These are phyloP conservation scores for Andricus curvator DNA, from an alignment of 2,888 invertebrate genomes.

Conservation along the genomic window DNA sequence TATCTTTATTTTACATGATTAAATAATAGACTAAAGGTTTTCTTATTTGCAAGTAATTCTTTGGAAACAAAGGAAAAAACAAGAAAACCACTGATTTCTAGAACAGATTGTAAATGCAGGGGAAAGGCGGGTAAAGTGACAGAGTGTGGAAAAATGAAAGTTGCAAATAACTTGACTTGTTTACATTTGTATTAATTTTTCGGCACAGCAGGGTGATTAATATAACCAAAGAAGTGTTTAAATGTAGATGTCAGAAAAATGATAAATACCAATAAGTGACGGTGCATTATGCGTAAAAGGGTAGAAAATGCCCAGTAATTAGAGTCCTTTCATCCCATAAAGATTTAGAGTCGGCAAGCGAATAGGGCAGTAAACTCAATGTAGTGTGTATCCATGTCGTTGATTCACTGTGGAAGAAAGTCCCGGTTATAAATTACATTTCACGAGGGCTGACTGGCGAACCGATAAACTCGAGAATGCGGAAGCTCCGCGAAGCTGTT, in stretches of 20 bases:
- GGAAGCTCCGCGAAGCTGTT: conserved; percentile 58
- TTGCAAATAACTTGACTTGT: no score
- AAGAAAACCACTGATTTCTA: no score
- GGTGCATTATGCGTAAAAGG: conserved; percentile 9
- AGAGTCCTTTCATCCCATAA: conserved; percentile 25
- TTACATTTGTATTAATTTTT: no score
- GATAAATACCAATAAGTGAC: not conserved
- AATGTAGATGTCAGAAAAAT: conserved; percentile 2
- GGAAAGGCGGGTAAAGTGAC: no score
- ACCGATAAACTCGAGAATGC: conserved; percentile 63
- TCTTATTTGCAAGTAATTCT: no score
- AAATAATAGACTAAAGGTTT: no score
- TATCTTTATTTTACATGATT: no score
- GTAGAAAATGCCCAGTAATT: conserved; percentile 22
- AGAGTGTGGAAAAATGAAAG: no score
- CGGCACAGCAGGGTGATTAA: no score
- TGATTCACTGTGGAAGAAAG: conserved; percentile 41
- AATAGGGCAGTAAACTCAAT: conserved; percentile 37
- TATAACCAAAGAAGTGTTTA: not conserved
- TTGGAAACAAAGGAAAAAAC: no score
- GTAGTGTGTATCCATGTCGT: conserved; percentile 33
- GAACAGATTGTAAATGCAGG: no score
- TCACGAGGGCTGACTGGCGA: conserved; percentile 60
- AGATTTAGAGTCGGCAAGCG: conserved; percentile 33
- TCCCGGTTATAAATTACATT: conserved; percentile 62